Conservation (phyloP, 2,888 invertebrate genomes). For the Prionchulus punctatus region DNA sequence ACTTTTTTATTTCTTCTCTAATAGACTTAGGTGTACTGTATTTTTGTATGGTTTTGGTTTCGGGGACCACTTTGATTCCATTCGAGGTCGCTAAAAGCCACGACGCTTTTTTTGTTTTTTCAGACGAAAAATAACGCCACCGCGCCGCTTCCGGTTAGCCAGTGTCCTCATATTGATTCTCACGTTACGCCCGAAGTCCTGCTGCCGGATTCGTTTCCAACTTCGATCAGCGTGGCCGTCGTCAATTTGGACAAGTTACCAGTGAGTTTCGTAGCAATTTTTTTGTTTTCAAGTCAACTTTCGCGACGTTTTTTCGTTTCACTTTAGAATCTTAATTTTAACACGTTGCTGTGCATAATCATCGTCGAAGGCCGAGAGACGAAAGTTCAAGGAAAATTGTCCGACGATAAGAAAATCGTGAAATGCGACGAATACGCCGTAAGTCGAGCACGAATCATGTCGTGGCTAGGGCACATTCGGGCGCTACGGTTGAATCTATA, state of each 20-base stretch:
- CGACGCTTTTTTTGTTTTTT: background rate
- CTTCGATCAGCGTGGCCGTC: constrained; percentile 70
- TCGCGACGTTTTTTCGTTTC: background rate
- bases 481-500: no score
- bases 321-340: background rate
- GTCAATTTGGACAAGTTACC: constrained; percentile 68
- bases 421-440: constrained; percentile 5
- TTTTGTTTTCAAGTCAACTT: constrained; percentile 13
- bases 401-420: background rate
- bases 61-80: no score
- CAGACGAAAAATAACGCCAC: background rate
- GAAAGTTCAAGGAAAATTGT: background rate
- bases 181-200: constrained; percentile 50
- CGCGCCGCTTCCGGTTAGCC: constrained; percentile 6
- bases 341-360: constrained; percentile 4
- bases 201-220: constrained; percentile 69
- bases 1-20: no score
- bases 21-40: no score
- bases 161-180: constrained; percentile 60
- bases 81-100: background rate
- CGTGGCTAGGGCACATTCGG: no score
- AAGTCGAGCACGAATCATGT: background rate
- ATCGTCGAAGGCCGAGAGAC: background rate
- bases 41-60: no score
- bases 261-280: constrained; percentile 12